These are phyloP conservation scores for Heliothis subflexa DNA, from an alignment of 1,140 invertebrate species.

Conservation along the genomic window DNA sequence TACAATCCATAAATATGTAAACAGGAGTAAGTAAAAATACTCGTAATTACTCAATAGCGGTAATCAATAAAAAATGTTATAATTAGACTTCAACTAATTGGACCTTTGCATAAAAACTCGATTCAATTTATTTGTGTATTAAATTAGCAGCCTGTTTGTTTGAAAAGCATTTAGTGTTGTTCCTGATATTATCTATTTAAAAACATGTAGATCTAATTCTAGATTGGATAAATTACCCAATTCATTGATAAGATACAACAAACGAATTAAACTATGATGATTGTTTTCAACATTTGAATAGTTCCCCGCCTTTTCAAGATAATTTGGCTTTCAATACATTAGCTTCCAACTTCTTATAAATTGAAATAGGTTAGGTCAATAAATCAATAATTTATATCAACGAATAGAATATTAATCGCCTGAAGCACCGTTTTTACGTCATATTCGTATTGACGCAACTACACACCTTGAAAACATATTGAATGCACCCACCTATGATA, in stretches of 20 bases:
- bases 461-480: conserved; percentile 32
- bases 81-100: neutral
- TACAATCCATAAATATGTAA: neutral
- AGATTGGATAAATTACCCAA: too few relatives aligned
- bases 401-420: conserved; percentile 16
- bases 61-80: neutral
- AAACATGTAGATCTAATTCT: neutral
- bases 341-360: neutral
- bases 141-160: neutral
- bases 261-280: too few relatives aligned
- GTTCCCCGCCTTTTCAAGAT: too few relatives aligned
- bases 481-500: conserved; percentile 16
- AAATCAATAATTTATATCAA: conserved; percentile 6
- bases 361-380: neutral
- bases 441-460: conserved; percentile 21
- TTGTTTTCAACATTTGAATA: too few relatives aligned
- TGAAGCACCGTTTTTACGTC: neutral
- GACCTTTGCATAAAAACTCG: neutral
- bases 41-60: neutral
- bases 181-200: neutral
- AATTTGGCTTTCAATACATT: too few relatives aligned
- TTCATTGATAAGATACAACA: too few relatives aligned
- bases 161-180: neutral
- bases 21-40: neutral
- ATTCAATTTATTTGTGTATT: neutral